Evolutionary conservation across 64 coral and sea anemone species (phyloP).

Genomic region (Hydrozoanthus tunicans): DNA sequence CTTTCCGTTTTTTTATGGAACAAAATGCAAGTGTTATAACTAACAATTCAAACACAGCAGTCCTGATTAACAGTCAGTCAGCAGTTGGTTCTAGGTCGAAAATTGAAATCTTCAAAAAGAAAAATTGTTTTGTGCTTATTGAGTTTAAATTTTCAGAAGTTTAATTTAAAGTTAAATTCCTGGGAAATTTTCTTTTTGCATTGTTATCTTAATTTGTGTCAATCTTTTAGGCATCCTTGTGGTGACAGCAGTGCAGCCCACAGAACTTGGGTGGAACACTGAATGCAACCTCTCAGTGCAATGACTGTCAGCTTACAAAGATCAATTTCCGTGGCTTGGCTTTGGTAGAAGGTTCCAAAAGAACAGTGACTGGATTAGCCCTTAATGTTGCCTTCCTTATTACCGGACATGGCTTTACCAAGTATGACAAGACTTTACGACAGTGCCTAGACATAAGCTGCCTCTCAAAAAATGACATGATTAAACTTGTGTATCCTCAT

Average conservation of each 20-base stretch:
- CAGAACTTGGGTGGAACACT: constrained; percentile 42
- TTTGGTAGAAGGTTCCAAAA: constrained; percentile 33
- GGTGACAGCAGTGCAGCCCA: background rate
- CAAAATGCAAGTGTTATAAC: too few species aligned
- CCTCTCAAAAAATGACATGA: constrained; percentile 43
- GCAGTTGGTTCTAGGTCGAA: too few species aligned
- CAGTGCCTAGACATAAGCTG: constrained; percentile 6
- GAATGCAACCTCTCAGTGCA: background rate
- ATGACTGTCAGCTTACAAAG: constrained; percentile 11
- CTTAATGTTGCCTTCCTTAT: constrained; percentile 40
- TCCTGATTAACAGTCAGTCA: too few species aligned
- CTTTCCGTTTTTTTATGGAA: too few species aligned
- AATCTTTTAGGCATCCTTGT: background rate
- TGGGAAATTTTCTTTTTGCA: too few species aligned
- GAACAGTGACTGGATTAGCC: constrained; percentile 52
- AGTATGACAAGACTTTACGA: constrained; percentile 41
- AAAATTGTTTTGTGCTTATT: too few species aligned
- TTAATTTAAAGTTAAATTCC: too few species aligned
- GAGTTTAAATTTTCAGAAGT: too few species aligned
- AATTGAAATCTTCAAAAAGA: too few species aligned
- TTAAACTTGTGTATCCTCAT: background rate
- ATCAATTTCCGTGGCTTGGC: constrained; percentile 31
- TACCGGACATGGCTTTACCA: constrained; percentile 54
- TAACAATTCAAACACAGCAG: too few species aligned
- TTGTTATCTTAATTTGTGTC: too few species aligned